Conservation (phyloP, 2,113 vertebrate species). For the Nasalis larvatus region DNA sequence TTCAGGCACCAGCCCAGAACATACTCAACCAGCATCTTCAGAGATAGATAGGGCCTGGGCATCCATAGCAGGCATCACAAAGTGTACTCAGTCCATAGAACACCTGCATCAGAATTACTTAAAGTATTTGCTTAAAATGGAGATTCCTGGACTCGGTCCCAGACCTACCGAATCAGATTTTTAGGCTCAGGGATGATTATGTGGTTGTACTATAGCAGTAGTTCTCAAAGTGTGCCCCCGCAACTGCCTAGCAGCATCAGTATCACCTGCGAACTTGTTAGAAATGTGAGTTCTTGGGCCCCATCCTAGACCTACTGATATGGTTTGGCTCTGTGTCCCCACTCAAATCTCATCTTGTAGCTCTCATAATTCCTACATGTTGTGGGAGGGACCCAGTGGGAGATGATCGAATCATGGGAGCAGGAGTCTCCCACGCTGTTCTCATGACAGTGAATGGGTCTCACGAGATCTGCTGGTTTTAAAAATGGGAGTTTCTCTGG, state of each 20-base stretch:
- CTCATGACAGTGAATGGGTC: too few species aligned
- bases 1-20: not conserved
- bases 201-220: not conserved
- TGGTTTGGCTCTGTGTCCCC: too few species aligned
- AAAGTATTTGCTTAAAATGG: not conserved
- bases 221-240: not conserved
- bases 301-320: not conserved
- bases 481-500: too few species aligned
- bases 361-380: too few species aligned
- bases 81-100: not conserved
- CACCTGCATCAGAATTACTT: not conserved
- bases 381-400: too few species aligned
- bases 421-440: too few species aligned
- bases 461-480: too few species aligned
- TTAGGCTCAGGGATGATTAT: not conserved
- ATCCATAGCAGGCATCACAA: not conserved
- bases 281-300: not conserved
- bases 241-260: not conserved
- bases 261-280: not conserved
- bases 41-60: not conserved
- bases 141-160: not conserved
- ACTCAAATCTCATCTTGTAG: too few species aligned
- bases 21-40: not conserved
- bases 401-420: too few species aligned
- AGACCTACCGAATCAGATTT: not conserved